Percentiles rank a stretch among this genome's conserved stretches.
Evolutionary conservation across 2,113 vertebrate genomes (phyloP).

Genomic region (Ifrita kowaldi): DNA sequence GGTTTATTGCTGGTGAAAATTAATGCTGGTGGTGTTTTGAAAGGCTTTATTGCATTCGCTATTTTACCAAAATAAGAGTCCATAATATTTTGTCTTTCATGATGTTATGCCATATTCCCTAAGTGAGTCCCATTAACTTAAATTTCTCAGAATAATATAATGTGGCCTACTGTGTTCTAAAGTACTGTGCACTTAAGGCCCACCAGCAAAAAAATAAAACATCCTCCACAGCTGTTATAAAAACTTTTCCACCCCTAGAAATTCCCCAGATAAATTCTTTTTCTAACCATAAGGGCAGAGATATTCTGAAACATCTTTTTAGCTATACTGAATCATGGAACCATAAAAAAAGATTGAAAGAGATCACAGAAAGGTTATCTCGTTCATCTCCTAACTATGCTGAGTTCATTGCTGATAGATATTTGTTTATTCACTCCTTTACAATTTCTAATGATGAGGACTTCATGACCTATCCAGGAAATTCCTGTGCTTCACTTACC

Average conservation of each 20-base stretch:
- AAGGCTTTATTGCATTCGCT: not conserved
- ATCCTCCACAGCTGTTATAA: not conserved
- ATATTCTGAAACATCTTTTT: not conserved
- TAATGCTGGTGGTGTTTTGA: not conserved
- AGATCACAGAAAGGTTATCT: not conserved
- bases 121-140: not conserved
- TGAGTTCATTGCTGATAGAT: not conserved
- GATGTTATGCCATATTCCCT: not conserved
- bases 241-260: not conserved
- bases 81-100: not conserved
- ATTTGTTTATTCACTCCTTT: constrained; percentile 24
- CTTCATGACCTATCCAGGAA: constrained; percentile 39
- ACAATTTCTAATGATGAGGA: constrained; percentile 5
- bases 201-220: not conserved
- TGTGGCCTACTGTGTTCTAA: not conserved
- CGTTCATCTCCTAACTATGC: not conserved
- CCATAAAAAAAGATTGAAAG: not conserved
- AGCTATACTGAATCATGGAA: not conserved
- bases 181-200: not conserved
- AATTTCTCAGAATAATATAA: not conserved
- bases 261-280: not conserved
- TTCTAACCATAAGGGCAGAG: not conserved
- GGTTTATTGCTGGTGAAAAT: not conserved
- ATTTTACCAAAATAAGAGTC: not conserved
- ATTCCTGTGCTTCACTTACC: constrained; percentile 46